Percentiles rank a stretch among this genome's conserved stretches.
phyloP scores from a whole-genome alignment of 2,888 invertebrate genomes.

The Kryphioiulus occultus region DNA sequence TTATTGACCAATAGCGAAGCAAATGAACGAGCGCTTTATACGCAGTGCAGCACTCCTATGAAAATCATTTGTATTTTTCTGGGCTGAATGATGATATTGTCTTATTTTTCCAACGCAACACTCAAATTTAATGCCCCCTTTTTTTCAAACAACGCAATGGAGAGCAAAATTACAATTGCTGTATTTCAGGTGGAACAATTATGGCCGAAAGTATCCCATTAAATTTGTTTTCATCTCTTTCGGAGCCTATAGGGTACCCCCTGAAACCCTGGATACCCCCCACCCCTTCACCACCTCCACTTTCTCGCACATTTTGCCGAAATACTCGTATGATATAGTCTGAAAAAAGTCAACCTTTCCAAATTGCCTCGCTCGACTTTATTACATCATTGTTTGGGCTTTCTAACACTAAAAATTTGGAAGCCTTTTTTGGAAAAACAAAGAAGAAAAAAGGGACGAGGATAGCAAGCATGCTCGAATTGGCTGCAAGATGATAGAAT shows the following conservation, averaged over 20 bases:
- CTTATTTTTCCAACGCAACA: background rate
- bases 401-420: constrained; percentile 35
- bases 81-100: constrained; percentile 44
- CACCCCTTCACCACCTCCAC: background rate
- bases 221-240: constrained; percentile 39
- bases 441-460: background rate
- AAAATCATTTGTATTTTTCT: constrained; percentile 47
- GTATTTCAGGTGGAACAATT: constrained; percentile 48
- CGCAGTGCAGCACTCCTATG: constrained; percentile 44
- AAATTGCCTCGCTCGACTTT: constrained; percentile 39
- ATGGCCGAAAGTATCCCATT: constrained; percentile 45
- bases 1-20: constrained; percentile 47
- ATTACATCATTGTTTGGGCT: constrained; percentile 47
- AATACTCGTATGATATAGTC: constrained; percentile 29
- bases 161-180: constrained; percentile 41
- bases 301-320: background rate
- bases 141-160: background rate
- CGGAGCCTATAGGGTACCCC: background rate
- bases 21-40: constrained; percentile 44
- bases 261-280: background rate
- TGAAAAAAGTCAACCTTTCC: background rate
- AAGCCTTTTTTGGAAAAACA: background rate
- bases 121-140: constrained; percentile 17
- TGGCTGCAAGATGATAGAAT: constrained; percentile 41
- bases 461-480: constrained; percentile 6